Conservation (phyloP, 2,797 vertebrate species). For the Melanotaenia boesemani region DNA sequence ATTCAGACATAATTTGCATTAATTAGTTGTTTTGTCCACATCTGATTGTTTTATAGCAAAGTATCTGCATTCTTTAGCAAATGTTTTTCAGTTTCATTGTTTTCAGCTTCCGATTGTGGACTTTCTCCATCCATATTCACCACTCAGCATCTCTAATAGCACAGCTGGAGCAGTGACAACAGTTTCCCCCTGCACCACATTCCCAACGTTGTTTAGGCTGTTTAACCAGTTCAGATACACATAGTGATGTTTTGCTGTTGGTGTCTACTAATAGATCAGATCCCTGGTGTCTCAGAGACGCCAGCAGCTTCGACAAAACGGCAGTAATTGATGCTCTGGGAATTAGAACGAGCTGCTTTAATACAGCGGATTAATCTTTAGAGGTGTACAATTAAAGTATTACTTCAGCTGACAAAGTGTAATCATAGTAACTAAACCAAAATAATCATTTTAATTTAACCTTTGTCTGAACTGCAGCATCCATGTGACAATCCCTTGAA, state of each 20-base stretch:
- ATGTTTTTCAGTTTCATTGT: too few relatives aligned
- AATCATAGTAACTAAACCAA: not conserved
- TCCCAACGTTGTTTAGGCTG: too few relatives aligned
- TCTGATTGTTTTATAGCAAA: too few relatives aligned
- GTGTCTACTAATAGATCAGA: not conserved
- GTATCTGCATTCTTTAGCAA: too few relatives aligned
- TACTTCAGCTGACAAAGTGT: not conserved
- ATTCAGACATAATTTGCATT: too few relatives aligned
- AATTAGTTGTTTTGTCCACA: too few relatives aligned
- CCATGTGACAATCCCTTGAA: not conserved
- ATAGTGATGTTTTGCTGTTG: not conserved
- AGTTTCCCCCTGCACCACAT: too few relatives aligned
- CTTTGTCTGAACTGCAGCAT: not conserved
- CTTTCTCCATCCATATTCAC: too few relatives aligned
- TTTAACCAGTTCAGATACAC: not conserved
- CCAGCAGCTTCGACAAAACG: not conserved
- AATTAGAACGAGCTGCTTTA: not conserved
- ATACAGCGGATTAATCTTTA: not conserved
- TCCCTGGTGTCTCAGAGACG: not conserved
- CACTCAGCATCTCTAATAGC: too few relatives aligned
- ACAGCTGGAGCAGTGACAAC: too few relatives aligned
- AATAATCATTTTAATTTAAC: not conserved
- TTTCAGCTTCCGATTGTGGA: too few relatives aligned
- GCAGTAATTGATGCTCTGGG: not conserved
- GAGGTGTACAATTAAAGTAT: not conserved